Evolutionary conservation across 2,797 vertebrate genomes (phyloP), one percentile per base, ranked within the genome.

Genomic region (Xiphorhynchus erythropygius): DNA sequence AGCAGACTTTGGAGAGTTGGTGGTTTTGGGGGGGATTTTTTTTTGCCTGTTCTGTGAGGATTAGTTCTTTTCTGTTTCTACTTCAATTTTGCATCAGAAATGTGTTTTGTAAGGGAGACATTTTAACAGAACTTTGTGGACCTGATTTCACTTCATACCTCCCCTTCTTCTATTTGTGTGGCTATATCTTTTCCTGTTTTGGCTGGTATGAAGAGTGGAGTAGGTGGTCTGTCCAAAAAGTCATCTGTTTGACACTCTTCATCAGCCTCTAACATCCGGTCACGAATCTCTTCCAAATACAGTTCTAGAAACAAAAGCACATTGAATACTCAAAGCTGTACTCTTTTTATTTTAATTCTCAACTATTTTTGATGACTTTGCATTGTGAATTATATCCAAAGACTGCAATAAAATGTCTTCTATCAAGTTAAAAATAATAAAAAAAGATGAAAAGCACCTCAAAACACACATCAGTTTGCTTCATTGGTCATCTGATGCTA

Each of bases 121-220:
- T 63, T 92, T 79, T 60, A 33, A 93, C 6, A 42, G 62, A 9
- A 52, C 21, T 83, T 27, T 30, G 42, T 10, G 33, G 47, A 88
- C 42, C 47, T 46, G 33, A 68, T n/a, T 85, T 59, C 9, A 2
- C 19, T 93, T 82, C 68, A 49, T 97, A 99, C 99, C 98, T 99
- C 99, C 97, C 99, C 99, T 75, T 99, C 98, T 96, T 99, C 97
- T 95, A 99, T 99, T 92, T 99, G 98, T 3, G 99, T 99, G 81
- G 97, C 98, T 32, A 96, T 98, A 95, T 99, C 99, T 96, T 94
- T 98, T 67, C 99, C 99, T 5, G 98, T 98, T 97, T 99, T 99
- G 84, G 98, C 98, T 83, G 99, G 99, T 92, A 99, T 98, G 83
- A 99, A 99, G 75, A 99, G 97, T 2, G 99, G 99, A 68, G 98